Conservation (phyloP, 2,888 invertebrate species). For the Synergus gifuensis region DNA sequence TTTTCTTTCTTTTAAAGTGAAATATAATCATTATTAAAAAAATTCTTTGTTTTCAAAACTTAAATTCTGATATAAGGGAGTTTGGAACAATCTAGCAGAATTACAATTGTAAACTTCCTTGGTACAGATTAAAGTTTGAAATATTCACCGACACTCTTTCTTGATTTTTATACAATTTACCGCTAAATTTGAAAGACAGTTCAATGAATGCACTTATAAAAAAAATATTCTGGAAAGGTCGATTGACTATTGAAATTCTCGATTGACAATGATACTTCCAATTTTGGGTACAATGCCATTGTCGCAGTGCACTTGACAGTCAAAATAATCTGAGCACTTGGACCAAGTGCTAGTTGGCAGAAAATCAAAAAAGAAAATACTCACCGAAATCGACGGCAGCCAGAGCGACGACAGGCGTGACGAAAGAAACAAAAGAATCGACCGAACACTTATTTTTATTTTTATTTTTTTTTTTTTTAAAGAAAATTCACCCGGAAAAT, state of each 20-base stretch:
- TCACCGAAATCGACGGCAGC: conserved; percentile 15
- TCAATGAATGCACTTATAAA: neutral
- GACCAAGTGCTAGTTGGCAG: conserved; percentile 15
- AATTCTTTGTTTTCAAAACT: too few relatives aligned
- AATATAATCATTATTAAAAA: too few relatives aligned
- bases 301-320: neutral
- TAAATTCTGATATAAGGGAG: too few relatives aligned
- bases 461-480: neutral
- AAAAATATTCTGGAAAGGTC: neutral
- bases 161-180: neutral
- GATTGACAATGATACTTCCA: neutral
- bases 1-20: too few relatives aligned
- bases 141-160: neutral
- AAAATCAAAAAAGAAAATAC: conserved; percentile 7
- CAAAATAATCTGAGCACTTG: conserved; percentile 25
- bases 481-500: conserved; percentile 22
- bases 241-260: neutral
- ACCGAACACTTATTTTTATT: neutral
- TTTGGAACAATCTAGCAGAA: too few relatives aligned
- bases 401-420: neutral
- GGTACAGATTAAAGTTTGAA: neutral
- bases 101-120: neutral
- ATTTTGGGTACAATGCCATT: conserved; percentile 35
- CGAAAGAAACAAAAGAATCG: neutral
- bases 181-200: neutral